Conservation (phyloP, 2,888 invertebrate species). For the Sminthurinus aureus region DNA sequence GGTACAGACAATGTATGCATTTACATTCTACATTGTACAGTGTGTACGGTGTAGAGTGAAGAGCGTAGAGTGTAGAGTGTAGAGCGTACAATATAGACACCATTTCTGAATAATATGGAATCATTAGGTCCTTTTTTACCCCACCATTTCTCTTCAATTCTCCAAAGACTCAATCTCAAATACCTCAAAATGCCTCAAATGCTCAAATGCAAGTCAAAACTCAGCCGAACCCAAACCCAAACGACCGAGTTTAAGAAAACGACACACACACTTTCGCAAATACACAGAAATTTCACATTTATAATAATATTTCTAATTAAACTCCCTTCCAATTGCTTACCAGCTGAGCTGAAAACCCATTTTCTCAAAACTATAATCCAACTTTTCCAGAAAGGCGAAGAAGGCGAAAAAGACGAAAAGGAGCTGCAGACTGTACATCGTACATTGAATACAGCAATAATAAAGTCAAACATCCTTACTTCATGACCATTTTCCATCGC, state of each 20-base stretch:
- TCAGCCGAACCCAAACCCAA: background rate
- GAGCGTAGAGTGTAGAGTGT: too few relatives aligned
- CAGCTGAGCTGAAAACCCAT: background rate
- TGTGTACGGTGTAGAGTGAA: too few relatives aligned
- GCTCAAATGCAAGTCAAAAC: background rate
- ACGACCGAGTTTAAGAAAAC: too few relatives aligned
- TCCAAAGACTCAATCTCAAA: background rate
- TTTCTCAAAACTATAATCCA: background rate
- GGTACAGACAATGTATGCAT: too few relatives aligned
- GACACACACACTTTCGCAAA: background rate
- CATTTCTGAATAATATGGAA: too few relatives aligned
- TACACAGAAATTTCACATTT: background rate
- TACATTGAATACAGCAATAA: too few relatives aligned
- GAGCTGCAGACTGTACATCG: background rate
- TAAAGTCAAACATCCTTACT: too few relatives aligned
- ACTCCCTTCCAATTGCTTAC: conserved; percentile 14
- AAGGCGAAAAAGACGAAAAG: background rate
- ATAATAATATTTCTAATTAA: conserved; percentile 7
- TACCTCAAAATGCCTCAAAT: background rate
- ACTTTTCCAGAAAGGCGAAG: background rate
- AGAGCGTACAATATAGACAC: too few relatives aligned
- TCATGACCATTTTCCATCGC: too few relatives aligned
- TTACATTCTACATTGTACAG: too few relatives aligned
- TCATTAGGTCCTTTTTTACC: background rate
- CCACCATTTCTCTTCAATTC: background rate